phyloP scores from a whole-genome alignment of 2,113 vertebrate species.

The Mirza zaza region DNA sequence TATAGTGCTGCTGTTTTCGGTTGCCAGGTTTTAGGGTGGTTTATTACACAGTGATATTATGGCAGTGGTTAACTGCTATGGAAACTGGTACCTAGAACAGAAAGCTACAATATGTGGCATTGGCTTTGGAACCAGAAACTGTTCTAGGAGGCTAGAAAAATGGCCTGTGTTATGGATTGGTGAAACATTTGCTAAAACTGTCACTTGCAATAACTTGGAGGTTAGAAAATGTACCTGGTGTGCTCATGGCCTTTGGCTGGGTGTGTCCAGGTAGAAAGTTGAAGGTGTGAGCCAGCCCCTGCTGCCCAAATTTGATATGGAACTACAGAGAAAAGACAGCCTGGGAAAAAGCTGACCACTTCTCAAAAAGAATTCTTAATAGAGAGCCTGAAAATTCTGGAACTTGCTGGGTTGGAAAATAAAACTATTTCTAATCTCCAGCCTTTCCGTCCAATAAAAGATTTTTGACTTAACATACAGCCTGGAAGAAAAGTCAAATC shows the following conservation, averaged over 20 bases:
- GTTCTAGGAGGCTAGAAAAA: neutral
- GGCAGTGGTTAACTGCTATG: neutral
- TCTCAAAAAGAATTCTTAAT: neutral
- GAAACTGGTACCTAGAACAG: neutral
- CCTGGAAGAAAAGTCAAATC: neutral
- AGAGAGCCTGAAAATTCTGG: neutral
- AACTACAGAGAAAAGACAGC: neutral
- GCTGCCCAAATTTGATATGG: too few relatives aligned
- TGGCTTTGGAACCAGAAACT: neutral
- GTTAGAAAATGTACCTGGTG: neutral
- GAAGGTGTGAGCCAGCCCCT: rapidly evolving
- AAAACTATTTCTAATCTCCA: neutral
- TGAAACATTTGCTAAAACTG: neutral
- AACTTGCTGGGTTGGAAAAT: neutral
- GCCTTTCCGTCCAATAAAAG: neutral
- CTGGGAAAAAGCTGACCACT: neutral
- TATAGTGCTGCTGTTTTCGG: neutral
- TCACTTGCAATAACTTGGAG: neutral
- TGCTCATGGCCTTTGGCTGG: neutral
- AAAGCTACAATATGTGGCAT: neutral
- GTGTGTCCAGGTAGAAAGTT: neutral
- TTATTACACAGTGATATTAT: neutral
- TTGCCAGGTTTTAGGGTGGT: neutral
- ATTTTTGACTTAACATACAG: neutral
- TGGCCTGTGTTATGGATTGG: neutral